Conservation (phyloP, 2,797 vertebrate genomes). For the Masticophis lateralis region DNA sequence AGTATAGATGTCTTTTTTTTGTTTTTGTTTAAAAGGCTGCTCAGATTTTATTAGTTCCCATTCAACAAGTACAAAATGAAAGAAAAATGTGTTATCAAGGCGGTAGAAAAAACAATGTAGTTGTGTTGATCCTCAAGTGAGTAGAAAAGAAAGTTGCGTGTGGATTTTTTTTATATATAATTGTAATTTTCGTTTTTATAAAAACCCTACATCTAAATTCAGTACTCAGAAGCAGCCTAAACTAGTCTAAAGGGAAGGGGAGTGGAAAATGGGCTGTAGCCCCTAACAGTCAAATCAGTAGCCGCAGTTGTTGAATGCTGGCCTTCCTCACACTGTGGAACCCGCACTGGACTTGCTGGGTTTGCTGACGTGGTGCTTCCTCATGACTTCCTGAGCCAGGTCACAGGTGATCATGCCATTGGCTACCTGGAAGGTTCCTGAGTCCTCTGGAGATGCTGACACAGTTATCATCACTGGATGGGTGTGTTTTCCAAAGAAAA, state of each 20-base stretch:
- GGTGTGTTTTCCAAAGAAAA: slow-evolving; percentile 87
- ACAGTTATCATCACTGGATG: slow-evolving; percentile 83
- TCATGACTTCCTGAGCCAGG: slow-evolving; percentile 74
- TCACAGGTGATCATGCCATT: slow-evolving; percentile 73
- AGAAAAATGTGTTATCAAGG: background rate
- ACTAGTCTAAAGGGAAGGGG: slow-evolving; percentile 16
- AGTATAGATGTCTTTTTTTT: background rate
- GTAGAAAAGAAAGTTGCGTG: slow-evolving; percentile 49
- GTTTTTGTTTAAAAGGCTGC: slow-evolving; percentile 37
- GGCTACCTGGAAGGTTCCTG: slow-evolving; percentile 69
- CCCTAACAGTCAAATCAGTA: slow-evolving; percentile 41
- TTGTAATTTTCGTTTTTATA: slow-evolving; percentile 22
- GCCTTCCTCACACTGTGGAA: slow-evolving; percentile 68
- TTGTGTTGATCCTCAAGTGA: slow-evolving; percentile 18
- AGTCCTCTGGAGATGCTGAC: slow-evolving; percentile 83
- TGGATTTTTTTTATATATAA: background rate
- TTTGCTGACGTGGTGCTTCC: slow-evolving; percentile 73
- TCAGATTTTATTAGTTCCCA: slow-evolving; percentile 68
- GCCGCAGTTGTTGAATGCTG: background rate
- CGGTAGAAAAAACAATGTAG: background rate
- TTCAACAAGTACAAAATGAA: slow-evolving; percentile 37
- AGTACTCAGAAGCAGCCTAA: slow-evolving; percentile 30
- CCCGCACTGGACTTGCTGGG: slow-evolving; percentile 65
- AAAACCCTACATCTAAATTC: slow-evolving; percentile 9
- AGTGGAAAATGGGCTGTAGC: slow-evolving; percentile 29